Percentiles rank a stretch among this genome's conserved stretches.
These are phyloP conservation scores for Noctua janthe DNA, from an alignment of 2,888 invertebrate species.

Conservation along the genomic window DNA sequence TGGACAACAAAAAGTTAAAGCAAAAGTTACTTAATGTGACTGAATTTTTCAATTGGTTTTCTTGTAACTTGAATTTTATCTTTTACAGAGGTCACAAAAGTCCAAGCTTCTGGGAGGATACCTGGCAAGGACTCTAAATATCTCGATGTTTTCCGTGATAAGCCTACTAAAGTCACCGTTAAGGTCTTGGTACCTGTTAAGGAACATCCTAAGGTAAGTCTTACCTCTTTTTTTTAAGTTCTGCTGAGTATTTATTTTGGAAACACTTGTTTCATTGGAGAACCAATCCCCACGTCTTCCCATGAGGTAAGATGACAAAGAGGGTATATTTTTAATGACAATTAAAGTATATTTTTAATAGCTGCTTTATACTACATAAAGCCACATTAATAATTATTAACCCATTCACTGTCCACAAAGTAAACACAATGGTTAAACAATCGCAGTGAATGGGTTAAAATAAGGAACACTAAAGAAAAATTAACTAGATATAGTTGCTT, in stretches of 20 bases:
- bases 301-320: too few relatives aligned
- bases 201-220: slow-evolving; percentile 92
- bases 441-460: too few relatives aligned
- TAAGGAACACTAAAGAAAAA: background rate
- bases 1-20: background rate
- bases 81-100: slow-evolving; percentile 93
- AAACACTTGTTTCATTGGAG: too few relatives aligned
- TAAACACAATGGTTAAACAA: too few relatives aligned
- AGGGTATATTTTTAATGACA: too few relatives aligned
- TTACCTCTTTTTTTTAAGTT: background rate
- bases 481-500: too few relatives aligned
- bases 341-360: too few relatives aligned
- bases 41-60: background rate
- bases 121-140: slow-evolving; percentile 93
- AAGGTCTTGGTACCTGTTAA: slow-evolving; percentile 93
- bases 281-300: too few relatives aligned
- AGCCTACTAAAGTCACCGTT: slow-evolving; percentile 93
- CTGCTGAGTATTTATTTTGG: too few relatives aligned
- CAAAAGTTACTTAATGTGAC: background rate
- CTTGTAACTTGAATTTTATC: background rate
- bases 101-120: slow-evolving; percentile 92
- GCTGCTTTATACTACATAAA: too few relatives aligned
- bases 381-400: too few relatives aligned
- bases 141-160: slow-evolving; percentile 94
- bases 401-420: too few relatives aligned